phyloP scores from a whole-genome alignment of 2,797 vertebrate genomes.

The Platalea minor region DNA sequence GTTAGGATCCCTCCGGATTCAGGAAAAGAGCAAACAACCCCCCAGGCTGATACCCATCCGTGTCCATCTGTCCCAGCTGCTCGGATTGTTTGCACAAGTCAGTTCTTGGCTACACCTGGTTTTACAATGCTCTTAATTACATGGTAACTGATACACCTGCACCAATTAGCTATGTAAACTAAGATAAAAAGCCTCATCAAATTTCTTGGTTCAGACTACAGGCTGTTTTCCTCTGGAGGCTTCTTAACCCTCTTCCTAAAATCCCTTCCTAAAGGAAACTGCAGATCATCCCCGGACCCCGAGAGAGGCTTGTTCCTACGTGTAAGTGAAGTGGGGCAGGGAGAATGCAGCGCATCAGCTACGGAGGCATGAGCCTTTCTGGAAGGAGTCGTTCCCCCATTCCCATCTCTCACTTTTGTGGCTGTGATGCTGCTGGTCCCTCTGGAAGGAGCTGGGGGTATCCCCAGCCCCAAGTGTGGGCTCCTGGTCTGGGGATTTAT shows the following conservation, averaged over 20 bases:
- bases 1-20: neutral
- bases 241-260: neutral
- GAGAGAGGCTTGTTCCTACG: accelerated
- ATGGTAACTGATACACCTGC: neutral
- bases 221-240: neutral
- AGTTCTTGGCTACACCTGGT: conserved; percentile 38
- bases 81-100: neutral
- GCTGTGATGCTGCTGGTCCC: neutral
- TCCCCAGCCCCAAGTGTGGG: accelerated
- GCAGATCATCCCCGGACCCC: neutral
- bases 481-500: neutral
- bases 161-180: conserved; percentile 11
- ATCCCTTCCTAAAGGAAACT: neutral
- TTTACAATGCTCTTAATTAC: conserved; percentile 7
- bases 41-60: accelerated
- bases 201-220: neutral
- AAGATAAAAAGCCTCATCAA: neutral
- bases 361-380: accelerated
- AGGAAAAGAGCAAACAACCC: neutral
- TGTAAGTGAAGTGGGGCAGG: accelerated
- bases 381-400: neutral
- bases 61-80: neutral
- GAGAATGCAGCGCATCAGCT: accelerated
- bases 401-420: accelerated
- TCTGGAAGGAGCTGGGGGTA: neutral